Conservation (phyloP, 2,888 invertebrate genomes). For the Aspidiotus rigidus region DNA sequence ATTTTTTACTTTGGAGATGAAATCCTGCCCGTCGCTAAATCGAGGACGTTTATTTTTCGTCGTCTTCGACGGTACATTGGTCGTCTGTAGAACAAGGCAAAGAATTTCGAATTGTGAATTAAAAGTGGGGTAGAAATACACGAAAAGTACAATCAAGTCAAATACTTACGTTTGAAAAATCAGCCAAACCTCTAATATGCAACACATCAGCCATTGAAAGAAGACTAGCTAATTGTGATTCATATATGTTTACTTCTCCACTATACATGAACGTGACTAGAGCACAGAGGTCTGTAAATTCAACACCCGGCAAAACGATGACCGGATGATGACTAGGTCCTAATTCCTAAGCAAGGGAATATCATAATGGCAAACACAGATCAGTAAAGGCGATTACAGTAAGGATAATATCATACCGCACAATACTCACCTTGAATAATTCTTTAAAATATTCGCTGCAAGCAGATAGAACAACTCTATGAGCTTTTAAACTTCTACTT, state of each 20-base stretch:
- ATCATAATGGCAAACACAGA: not conserved
- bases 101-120: not conserved
- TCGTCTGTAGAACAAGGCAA: constrained; percentile 22
- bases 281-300: constrained; percentile 60
- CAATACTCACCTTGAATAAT: constrained; percentile 60
- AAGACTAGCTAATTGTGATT: constrained; percentile 65
- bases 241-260: constrained; percentile 76
- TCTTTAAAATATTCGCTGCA: constrained; percentile 86
- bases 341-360: constrained; percentile 50
- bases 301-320: constrained; percentile 62
- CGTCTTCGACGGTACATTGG: constrained; percentile 34
- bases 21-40: constrained; percentile 32
- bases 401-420: not conserved
- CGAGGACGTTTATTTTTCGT: constrained; percentile 35
- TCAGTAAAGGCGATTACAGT: not conserved
- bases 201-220: constrained; percentile 68
- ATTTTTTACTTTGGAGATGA: constrained; percentile 31
- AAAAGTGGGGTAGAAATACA: too few species aligned
- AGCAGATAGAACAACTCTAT: constrained; percentile 74
- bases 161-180: constrained; percentile 61
- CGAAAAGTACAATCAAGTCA: not conserved
- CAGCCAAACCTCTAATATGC: constrained; percentile 72
- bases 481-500: constrained; percentile 73
- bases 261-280: constrained; percentile 80
- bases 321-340: constrained; percentile 60